Evolutionary conservation across 2,113 vertebrate genomes (phyloP).

Genomic region (Chionomys nivalis): DNA sequence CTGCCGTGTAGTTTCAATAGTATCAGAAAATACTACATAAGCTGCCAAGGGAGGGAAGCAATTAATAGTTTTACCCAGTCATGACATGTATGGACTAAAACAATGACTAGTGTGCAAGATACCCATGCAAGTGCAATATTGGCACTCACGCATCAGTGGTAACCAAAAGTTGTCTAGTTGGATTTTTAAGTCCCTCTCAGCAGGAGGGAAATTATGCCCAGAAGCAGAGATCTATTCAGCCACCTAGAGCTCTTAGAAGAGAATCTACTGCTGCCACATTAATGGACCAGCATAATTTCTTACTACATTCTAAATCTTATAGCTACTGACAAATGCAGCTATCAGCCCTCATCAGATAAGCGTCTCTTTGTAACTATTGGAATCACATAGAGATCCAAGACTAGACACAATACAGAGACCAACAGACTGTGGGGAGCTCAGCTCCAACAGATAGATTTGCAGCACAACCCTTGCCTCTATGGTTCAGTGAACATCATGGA

Average conservation of each 20-base stretch:
- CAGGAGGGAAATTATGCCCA: not conserved
- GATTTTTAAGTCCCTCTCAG: not conserved
- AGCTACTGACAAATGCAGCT: not conserved
- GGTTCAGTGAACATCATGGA: not conserved
- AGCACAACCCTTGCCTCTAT: not conserved
- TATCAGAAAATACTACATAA: not conserved
- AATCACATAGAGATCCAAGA: not conserved
- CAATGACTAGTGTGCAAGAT: not conserved
- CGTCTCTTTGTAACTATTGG: not conserved
- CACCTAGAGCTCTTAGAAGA: not conserved
- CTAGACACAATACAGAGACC: not conserved
- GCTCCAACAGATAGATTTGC: not conserved
- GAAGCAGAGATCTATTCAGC: not conserved
- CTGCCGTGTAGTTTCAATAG: not conserved
- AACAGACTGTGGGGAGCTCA: not conserved
- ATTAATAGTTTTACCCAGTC: not conserved
- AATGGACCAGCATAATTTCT: not conserved
- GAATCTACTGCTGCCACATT: not conserved
- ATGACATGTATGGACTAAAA: not conserved
- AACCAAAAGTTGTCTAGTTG: not conserved
- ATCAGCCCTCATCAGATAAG: not conserved
- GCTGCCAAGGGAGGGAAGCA: not conserved
- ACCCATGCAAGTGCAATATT: not conserved
- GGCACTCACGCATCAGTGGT: not conserved
- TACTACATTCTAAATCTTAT: not conserved